Conservation (phyloP, 2,797 vertebrate genomes). For the Artibeus jamaicensis region DNA sequence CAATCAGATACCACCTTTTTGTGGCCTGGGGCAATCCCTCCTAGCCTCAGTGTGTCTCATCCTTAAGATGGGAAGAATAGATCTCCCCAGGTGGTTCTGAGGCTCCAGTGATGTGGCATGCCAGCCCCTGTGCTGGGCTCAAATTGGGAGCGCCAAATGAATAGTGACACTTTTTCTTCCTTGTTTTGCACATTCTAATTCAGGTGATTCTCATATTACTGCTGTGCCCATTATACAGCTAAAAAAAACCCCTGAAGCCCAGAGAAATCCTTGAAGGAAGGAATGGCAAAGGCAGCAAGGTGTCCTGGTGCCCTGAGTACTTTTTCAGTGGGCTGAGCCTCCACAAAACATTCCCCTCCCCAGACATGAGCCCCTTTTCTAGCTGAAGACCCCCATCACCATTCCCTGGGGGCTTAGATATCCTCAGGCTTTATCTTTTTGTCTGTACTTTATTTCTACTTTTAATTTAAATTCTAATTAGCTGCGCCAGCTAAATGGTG, state of each 20-base stretch:
- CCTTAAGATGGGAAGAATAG: background rate
- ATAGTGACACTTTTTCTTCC: background rate
- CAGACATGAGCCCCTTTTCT: background rate
- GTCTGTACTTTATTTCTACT: constrained; percentile 52
- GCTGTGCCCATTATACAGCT: background rate
- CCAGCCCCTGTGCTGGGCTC: background rate
- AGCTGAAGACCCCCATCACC: background rate
- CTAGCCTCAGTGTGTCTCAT: background rate
- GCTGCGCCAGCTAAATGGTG: constrained; percentile 55
- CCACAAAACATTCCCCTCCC: background rate
- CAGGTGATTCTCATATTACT: background rate
- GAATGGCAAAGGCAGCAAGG: background rate
- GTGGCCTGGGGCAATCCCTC: background rate
- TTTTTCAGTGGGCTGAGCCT: background rate
- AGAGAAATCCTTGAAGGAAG: background rate
- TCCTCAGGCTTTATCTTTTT: constrained; percentile 41
- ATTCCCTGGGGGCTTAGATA: background rate
- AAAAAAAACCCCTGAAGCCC: background rate
- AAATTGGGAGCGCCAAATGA: background rate
- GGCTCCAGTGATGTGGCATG: background rate
- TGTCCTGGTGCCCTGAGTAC: background rate
- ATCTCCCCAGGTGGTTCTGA: background rate
- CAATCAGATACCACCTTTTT: background rate
- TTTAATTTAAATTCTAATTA: constrained; percentile 74
- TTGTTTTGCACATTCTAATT: background rate